These are phyloP conservation scores for Tetramorium bicarinatum DNA, from an alignment of 2,888 invertebrate species.

Conservation along the genomic window DNA sequence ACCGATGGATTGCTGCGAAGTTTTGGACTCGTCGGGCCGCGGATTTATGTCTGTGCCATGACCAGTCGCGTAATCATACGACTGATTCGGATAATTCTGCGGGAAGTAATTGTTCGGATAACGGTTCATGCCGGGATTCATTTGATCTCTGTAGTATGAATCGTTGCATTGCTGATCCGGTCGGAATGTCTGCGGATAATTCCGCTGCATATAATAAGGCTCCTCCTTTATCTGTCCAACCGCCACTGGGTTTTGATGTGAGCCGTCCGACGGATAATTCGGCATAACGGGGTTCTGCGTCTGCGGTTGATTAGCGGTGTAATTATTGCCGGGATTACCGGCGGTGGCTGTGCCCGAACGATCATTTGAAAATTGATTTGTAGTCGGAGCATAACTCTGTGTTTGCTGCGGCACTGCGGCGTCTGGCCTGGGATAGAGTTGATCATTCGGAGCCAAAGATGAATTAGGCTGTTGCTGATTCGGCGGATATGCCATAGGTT, in stretches of 20 bases:
- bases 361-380: slow-evolving; percentile 77
- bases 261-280: slow-evolving; percentile 74
- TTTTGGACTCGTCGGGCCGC: slow-evolving; percentile 73
- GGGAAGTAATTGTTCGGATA: slow-evolving; percentile 86
- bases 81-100: slow-evolving; percentile 78
- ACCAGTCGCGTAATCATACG: slow-evolving; percentile 78
- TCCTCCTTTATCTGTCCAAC: slow-evolving; percentile 81
- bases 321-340: slow-evolving; percentile 72
- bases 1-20: slow-evolving; percentile 55
- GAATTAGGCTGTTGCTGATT: slow-evolving; percentile 71
- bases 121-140: slow-evolving; percentile 83
- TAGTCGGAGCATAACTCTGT: slow-evolving; percentile 75
- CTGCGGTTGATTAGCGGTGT: slow-evolving; percentile 72
- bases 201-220: slow-evolving; percentile 83
- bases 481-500: slow-evolving; percentile 71
- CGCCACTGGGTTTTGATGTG: slow-evolving; percentile 70
- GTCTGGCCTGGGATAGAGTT: slow-evolving; percentile 77
- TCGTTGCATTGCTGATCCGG: slow-evolving; percentile 82
- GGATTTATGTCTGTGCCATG: slow-evolving; percentile 75
- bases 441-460: slow-evolving; percentile 75
- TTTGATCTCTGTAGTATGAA: slow-evolving; percentile 79
- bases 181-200: slow-evolving; percentile 84
- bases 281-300: slow-evolving; percentile 70
- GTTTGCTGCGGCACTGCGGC: slow-evolving; percentile 69
- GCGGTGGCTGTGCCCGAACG: slow-evolving; percentile 73